Evolutionary conservation across 2,888 invertebrate genomes (phyloP).

Genomic region (Abrostola tripartita): DNA sequence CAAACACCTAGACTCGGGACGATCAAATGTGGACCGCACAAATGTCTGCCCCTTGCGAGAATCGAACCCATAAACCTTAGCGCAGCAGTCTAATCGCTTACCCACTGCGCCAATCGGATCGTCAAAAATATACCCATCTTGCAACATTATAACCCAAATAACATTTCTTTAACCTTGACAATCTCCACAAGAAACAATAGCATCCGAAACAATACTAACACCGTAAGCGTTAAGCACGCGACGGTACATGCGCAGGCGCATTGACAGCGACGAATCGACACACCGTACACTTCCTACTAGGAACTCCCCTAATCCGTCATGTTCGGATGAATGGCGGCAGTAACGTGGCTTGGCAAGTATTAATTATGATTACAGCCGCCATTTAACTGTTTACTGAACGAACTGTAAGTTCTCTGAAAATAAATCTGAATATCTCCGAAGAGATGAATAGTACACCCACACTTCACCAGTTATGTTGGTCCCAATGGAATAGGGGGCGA

Average conservation of each 20-base stretch:
- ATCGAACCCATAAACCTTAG: too few species aligned
- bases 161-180: slow-evolving; percentile 29
- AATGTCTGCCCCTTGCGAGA: too few species aligned
- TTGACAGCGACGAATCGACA: background rate
- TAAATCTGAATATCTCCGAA: too few species aligned
- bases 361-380: slow-evolving; percentile 19
- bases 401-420: too few species aligned
- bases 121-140: too few species aligned
- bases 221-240: slow-evolving; percentile 29
- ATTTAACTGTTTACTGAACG: background rate
- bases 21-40: too few species aligned
- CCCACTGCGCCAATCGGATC: too few species aligned
- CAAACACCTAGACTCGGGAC: too few species aligned
- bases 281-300: slow-evolving; percentile 44
- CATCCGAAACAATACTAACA: slow-evolving; percentile 16
- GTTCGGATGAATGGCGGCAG: slow-evolving; percentile 32
- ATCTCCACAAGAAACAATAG: background rate
- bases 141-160: background rate
- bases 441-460: too few species aligned
- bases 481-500: too few species aligned
- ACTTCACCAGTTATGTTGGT: too few species aligned
- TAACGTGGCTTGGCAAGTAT: slow-evolving; percentile 13
- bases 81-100: too few species aligned
- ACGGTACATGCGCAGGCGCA: slow-evolving; percentile 40
- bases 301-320: slow-evolving; percentile 47